Base-by-base conservation (phyloP, 30 jellyfish, hydroid and myxozoan genomes). In the Morbakka virulenta region DNA sequence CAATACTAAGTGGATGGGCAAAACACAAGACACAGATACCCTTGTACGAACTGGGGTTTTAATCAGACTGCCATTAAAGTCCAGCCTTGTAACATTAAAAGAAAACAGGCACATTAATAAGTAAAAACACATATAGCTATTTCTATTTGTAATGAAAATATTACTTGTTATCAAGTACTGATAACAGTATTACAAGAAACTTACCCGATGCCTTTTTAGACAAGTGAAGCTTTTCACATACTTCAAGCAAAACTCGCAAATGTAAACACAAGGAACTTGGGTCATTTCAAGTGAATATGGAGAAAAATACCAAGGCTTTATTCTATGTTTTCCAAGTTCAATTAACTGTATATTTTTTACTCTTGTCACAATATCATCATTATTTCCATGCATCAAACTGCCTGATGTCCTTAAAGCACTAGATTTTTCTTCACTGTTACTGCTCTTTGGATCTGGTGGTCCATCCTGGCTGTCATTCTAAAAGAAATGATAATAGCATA, bases 281-380 rank as follows among this genome's bases (percentile, higher is more conserved):
- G 96, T 86, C 57, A 95, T 81, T 71, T 95, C 99, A 26, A 95
- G 76, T 0, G 97, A 95, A 64, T 95, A 95, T 13, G 99, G 99
- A 22, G 99, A 85, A 77, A 95, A 95, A 62, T 95, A 95, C 99
- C 99, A 95, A 1, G 99, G 99, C 41, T 88, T 95, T 57, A 95
- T 95, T 36, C 98, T 74, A 53, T 95, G 97, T 23, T 79, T 90
- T 23, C 99, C 99, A 28, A 95, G 74, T 73, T 95, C 98, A 33
- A 95, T 84, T 67, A 84, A 77, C 48, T 89, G 97, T 13, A 95
- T 77, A 67, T 95, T 95, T 53, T 95, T 95, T 35, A 95, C 99
- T 4, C 98, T 50, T 53, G 99, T 95, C 32, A 95, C 73, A 80
- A 89, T 94, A 66, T 88, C 98, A 74, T 89, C 99, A 65, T 89